Evolutionary conservation across 2,113 vertebrate species (phyloP), one percentile per base, ranked within the genome.

Genomic region (Nibea albiflora): DNA sequence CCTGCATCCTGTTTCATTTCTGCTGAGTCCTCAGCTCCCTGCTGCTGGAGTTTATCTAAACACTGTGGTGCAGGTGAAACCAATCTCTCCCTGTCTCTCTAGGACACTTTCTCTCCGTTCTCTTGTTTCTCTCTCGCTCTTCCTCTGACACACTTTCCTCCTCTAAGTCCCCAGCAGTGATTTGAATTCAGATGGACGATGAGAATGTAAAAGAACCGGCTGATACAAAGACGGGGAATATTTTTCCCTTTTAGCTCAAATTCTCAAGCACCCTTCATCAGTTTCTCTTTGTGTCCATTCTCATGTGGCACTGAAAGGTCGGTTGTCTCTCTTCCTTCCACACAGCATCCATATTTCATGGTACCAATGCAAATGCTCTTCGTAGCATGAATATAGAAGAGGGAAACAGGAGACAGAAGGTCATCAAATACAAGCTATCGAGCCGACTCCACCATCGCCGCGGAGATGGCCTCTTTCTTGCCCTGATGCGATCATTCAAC

Each of bases 261-360:
- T 71, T 80, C 26, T 78, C 24, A 84, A 74, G 65, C 1, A 39
- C 28, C 49, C 57, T 24, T 72, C 66, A 65, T 75, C 39, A 15
- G 19, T 73, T 78, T 66, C 54, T 69, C 44, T 77, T 50, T 72
- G 67, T 17, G 39, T 78, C 22, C 53, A 7, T 73, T 62, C 74
- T 86, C 76, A 73, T 67, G 86, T 71, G 64, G 42, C 71, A 68
- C 62, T 78, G 63, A 90, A 90, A 91, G 87, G 88, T 87, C 80
- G 62, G 61, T 16, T 61, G 28, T 73, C 64, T 66, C 66, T 74
- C 79, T 66, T 76, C 68, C 39, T 67, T 77, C 61, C 65, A 76
- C 60, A 57, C 75, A n/a, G 64, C 86, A 91, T 92, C 61, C 86
- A 92, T 92, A 92, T 91, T 92, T 90, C 70, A 90, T 91, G 75